Evolutionary conservation across 2,113 vertebrate genomes (phyloP).

Genomic region (Caretta caretta): DNA sequence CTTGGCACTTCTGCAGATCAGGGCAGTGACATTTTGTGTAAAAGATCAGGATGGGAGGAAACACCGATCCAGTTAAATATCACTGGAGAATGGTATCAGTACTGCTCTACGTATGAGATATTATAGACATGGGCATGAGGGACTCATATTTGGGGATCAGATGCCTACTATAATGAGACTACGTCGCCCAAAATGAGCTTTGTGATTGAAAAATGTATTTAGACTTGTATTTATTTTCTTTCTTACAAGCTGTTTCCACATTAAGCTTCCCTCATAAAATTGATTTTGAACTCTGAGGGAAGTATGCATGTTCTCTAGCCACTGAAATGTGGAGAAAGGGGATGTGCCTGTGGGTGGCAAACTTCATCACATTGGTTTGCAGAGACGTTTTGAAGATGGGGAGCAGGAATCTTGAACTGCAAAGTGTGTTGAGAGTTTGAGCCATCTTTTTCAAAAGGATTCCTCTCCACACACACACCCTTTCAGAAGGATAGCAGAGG

Average conservation of each 20-base stretch:
- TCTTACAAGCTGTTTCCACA: background rate
- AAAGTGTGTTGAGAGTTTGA: background rate
- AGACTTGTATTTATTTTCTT: background rate
- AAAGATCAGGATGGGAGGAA: slow-evolving; percentile 50
- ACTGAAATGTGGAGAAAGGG: background rate
- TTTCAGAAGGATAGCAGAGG: background rate
- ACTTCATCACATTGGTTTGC: background rate
- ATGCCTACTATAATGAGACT: background rate
- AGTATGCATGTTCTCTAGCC: background rate
- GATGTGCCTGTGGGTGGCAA: background rate
- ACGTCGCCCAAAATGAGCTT: background rate
- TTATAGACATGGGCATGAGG: background rate
- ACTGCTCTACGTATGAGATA: background rate
- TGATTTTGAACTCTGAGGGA: background rate
- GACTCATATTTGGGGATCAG: background rate
- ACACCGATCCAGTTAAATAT: slow-evolving; percentile 49
- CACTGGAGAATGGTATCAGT: background rate
- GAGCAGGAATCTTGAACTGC: background rate
- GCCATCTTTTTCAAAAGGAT: background rate
- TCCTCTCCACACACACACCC: background rate
- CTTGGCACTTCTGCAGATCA: slow-evolving; percentile 33
- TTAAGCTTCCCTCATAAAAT: background rate
- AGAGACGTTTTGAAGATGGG: background rate
- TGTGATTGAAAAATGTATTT: background rate
- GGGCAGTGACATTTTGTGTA: slow-evolving; percentile 35